Evolutionary conservation across 2,797 vertebrate genomes (phyloP), one percentile per base, ranked within the genome.

Genomic region (Tamandua tetradactyla): DNA sequence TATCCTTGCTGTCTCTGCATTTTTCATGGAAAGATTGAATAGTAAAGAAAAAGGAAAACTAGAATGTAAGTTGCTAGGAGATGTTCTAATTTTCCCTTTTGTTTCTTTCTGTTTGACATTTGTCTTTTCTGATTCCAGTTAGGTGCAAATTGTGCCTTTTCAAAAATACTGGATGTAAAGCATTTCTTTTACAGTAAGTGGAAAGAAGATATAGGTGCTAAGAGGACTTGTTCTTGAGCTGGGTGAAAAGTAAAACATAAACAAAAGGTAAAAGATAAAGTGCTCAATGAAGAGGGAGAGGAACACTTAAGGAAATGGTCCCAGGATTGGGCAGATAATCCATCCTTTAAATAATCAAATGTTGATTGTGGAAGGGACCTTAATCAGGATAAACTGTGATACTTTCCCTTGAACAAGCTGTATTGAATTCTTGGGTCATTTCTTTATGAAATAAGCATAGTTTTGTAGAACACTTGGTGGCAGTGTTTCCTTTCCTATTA

Each of bases 41-140:
- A 87, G 23, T 52, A 47, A 81, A 10, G 27, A 22, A 55, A 57
- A 76, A 81, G 42, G 71, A 93, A 79, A 89, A 71, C 59, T 42
- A 62, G 10, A 71, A 7, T 59, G 8, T 0, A 69, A 80, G 5
- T 84, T 92, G 7, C 23, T 86, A 57, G 66, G 44, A 7, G 87
- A 37, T 71, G 37, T 52, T 82, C n/a, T 8, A 62, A 9, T 69
- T 18, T 9, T 96, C 13, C 7, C 44, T 72, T 74, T 85, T 83
- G 2, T 62, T 52, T 32, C 68, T 84, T 93, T 87, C 42, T n/a
- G 7, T 89, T 91, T 85, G 72, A 59, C n/a, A 15, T 68, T 80
- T 95, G 59, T 87, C 55, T 87, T 87, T 89, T 52, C 27, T 89
- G 71, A 88, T 92, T 79, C 9, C 13, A 88, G 22, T 61, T 74